These are phyloP conservation scores for Labrus mixtus DNA, from an alignment of 2,113 vertebrate genomes.

Conservation along the genomic window DNA sequence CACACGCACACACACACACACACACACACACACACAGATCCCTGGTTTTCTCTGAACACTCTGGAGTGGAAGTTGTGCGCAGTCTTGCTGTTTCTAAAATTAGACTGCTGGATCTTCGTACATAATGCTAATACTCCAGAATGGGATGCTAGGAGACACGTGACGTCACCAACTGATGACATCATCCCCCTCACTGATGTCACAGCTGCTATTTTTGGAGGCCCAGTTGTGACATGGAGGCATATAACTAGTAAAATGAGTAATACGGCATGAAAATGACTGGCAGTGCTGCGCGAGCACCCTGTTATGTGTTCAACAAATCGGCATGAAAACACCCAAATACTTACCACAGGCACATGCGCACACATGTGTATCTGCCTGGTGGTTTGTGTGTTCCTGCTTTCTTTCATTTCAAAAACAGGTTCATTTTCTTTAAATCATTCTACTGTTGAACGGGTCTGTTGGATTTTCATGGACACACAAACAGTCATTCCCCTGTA, in stretches of 20 bases:
- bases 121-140: slow-evolving; percentile 54
- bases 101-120: slow-evolving; percentile 50
- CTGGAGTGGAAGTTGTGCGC: slow-evolving; percentile 29
- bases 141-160: slow-evolving; percentile 44
- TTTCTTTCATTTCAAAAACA: slow-evolving; percentile 8
- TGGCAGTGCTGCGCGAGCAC: slow-evolving; percentile 44
- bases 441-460: slow-evolving; percentile 3
- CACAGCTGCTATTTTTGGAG: slow-evolving; percentile 65
- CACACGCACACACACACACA: not conserved
- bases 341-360: not conserved
- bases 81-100: slow-evolving; percentile 58
- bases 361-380: slow-evolving; percentile 25
- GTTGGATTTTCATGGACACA: slow-evolving; percentile 14
- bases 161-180: slow-evolving; percentile 56
- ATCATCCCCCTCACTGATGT: slow-evolving; percentile 57
- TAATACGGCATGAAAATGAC: slow-evolving; percentile 67
- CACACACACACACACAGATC: not conserved
- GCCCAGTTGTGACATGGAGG: slow-evolving; percentile 58
- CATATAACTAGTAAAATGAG: slow-evolving; percentile 64
- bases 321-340: slow-evolving; percentile 15
- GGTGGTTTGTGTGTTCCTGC: not conserved
- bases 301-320: slow-evolving; percentile 15
- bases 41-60: slow-evolving; percentile 36
- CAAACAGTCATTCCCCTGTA: slow-evolving; percentile 35
- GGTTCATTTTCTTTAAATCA: not conserved